Percentiles rank a stretch among this genome's conserved stretches.
These are phyloP conservation scores for Abrostola tripartita DNA, from an alignment of 2,888 invertebrate genomes.

Conservation along the genomic window DNA sequence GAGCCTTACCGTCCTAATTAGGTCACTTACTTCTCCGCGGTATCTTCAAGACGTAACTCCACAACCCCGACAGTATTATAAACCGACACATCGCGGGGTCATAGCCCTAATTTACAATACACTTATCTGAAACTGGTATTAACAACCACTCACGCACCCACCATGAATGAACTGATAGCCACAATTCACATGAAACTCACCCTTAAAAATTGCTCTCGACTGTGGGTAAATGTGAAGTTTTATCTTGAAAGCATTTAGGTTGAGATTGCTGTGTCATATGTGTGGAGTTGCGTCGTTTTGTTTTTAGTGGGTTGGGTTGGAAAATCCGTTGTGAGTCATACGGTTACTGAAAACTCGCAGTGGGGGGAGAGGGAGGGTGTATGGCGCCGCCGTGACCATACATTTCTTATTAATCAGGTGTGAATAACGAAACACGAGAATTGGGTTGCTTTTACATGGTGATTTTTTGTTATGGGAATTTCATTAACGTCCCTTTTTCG, in stretches of 20 bases:
- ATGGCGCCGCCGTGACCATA: conserved; percentile 43
- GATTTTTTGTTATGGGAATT: conserved; percentile 33
- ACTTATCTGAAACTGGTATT: conserved; percentile 36
- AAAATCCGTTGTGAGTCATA: conserved; percentile 55
- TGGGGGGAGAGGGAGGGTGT: conserved; percentile 6
- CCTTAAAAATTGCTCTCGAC: conserved; percentile 37
- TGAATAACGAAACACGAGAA: conserved; percentile 49
- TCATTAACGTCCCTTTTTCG: conserved; percentile 23
- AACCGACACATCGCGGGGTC: conserved; percentile 66
- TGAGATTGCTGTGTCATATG: conserved; percentile 30
- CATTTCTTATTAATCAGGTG: conserved; percentile 60
- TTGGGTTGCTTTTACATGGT: conserved; percentile 35
- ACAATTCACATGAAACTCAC: conserved; percentile 46
- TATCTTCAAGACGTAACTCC: conserved; percentile 52
- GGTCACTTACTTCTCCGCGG: conserved; percentile 50
- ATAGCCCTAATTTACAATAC: conserved; percentile 46
- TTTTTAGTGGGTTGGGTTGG: conserved; percentile 27
- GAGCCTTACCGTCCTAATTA: background rate
- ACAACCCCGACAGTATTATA: conserved; percentile 51
- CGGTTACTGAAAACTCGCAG: conserved; percentile 45
- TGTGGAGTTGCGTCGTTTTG: conserved; percentile 38
- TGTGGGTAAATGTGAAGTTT: conserved; percentile 35
- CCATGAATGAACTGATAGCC: conserved; percentile 54
- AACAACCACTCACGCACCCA: conserved; percentile 54
- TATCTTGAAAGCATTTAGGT: conserved; percentile 46